Evolutionary conservation across 2,888 invertebrate genomes (phyloP).

Genomic region (Abrostola triplasia): DNA sequence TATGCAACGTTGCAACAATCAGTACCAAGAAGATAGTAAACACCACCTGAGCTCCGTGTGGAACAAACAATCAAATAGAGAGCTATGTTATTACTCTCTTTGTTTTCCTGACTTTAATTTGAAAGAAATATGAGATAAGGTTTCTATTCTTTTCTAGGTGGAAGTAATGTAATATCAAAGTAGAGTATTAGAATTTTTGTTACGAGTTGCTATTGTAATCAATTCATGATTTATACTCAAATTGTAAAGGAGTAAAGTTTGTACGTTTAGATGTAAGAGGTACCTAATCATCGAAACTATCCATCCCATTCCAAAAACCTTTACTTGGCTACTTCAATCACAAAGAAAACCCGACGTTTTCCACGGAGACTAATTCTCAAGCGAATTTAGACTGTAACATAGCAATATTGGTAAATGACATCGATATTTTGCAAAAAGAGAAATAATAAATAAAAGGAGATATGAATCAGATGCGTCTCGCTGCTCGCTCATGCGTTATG

Average conservation of each 20-base stretch:
- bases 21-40: neutral
- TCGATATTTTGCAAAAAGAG: neutral
- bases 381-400: too few relatives aligned
- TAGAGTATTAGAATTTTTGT: too few relatives aligned
- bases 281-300: too few relatives aligned
- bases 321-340: too few relatives aligned
- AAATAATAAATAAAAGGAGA: too few relatives aligned
- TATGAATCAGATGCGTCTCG: neutral
- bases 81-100: slow-evolving; percentile 50
- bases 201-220: too few relatives aligned
- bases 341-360: too few relatives aligned
- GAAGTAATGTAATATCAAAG: neutral
- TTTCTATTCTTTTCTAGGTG: neutral
- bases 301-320: too few relatives aligned
- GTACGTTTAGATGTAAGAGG: too few relatives aligned
- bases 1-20: neutral
- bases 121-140: neutral
- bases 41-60: neutral
- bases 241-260: too few relatives aligned
- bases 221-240: too few relatives aligned
- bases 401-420: neutral
- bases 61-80: slow-evolving; percentile 52
- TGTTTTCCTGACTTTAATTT: slow-evolving; percentile 22
- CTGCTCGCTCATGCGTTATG: neutral
- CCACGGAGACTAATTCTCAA: too few relatives aligned